phyloP scores from a whole-genome alignment of 1,140 invertebrate genomes.

The Sitodiplosis mosellana region DNA sequence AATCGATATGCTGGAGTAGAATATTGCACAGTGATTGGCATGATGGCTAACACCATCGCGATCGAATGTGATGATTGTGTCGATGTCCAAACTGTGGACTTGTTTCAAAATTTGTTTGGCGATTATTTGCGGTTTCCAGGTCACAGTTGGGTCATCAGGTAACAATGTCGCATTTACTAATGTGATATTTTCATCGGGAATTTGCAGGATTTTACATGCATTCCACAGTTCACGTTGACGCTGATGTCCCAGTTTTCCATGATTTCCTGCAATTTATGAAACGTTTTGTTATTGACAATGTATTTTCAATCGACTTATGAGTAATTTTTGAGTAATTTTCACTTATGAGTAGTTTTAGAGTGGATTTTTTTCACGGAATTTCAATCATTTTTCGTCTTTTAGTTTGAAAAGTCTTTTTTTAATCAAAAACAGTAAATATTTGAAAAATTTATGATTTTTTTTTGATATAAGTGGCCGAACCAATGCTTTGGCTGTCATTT shows the following conservation, averaged over 20 bases:
- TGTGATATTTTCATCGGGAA: slow-evolving; percentile 52
- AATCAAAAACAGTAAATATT: no score
- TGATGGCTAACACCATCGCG: slow-evolving; percentile 75
- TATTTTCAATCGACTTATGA: no score
- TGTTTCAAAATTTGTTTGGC: slow-evolving; percentile 50
- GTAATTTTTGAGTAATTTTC: no score
- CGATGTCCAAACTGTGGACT: slow-evolving; percentile 53
- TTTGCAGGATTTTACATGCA: slow-evolving; percentile 59
- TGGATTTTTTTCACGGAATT: no score
- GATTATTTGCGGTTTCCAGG: slow-evolving; percentile 58
- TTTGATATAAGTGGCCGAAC: no score
- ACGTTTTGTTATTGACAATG: not conserved
- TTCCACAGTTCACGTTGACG: slow-evolving; percentile 60
- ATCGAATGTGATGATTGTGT: slow-evolving; percentile 84
- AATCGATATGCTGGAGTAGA: slow-evolving; percentile 56
- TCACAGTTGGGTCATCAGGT: slow-evolving; percentile 49
- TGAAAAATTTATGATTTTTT: no score
- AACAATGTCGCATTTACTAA: slow-evolving; percentile 49
- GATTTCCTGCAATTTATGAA: slow-evolving; percentile 37
- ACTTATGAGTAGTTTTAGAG: no score
- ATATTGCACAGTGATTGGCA: slow-evolving; percentile 71
- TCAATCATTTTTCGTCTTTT: no score
- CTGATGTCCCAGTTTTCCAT: slow-evolving; percentile 42
- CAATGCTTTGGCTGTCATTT: no score
- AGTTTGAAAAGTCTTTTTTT: no score